A percentile compares a stretch with the other conserved stretches of the same genome.
Evolutionary conservation across 2,113 vertebrate genomes (phyloP).

Genomic region (Anhinga rufa): DNA sequence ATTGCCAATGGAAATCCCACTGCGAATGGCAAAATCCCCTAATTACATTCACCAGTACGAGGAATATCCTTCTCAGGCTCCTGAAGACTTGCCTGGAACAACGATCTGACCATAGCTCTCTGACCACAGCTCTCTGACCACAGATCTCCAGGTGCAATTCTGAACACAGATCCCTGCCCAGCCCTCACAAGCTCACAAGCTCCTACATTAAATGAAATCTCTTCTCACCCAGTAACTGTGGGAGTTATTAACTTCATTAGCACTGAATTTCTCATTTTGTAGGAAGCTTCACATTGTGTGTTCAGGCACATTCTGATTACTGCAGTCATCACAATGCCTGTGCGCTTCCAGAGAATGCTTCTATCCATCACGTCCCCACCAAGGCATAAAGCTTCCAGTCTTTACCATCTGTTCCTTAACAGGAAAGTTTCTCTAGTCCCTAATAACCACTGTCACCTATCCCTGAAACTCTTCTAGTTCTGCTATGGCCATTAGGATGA

Average conservation of each 20-base stretch:
- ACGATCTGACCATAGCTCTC: not conserved
- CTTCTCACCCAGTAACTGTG: not conserved
- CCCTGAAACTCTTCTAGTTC: not conserved
- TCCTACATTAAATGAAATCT: not conserved
- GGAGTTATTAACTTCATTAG: not conserved
- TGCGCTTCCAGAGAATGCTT: not conserved
- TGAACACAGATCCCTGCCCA: not conserved
- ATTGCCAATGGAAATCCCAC: not conserved
- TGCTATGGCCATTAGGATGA: not conserved
- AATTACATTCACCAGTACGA: not conserved
- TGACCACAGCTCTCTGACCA: too few species aligned
- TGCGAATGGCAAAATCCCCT: not conserved
- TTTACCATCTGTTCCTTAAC: not conserved
- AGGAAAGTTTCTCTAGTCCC: not conserved
- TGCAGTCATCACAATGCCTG: not conserved
- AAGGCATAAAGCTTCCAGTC: not conserved
- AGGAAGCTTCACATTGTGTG: not conserved
- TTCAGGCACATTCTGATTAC: not conserved
- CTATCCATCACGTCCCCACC: not conserved
- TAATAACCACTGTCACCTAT: not conserved
- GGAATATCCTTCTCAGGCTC: not conserved
- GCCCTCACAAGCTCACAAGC: not conserved
- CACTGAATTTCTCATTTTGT: not conserved
- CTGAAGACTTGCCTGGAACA: not conserved
- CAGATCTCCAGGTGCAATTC: not conserved